These are phyloP conservation scores for Spodoptera picta DNA, from an alignment of 2,888 invertebrate species.

Conservation along the genomic window DNA sequence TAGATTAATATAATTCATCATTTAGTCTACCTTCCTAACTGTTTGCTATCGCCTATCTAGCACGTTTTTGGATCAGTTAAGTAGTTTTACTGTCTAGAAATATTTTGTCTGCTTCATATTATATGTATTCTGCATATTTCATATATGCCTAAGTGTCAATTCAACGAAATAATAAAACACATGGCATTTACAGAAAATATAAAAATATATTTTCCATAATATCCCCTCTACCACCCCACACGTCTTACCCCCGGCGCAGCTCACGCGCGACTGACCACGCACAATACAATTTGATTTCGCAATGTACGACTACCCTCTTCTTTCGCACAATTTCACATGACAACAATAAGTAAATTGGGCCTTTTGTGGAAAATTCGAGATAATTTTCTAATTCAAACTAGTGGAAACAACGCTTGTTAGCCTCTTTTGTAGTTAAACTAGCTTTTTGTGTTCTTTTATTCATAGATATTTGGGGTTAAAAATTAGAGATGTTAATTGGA, in stretches of 20 bases:
- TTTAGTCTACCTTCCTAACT: too few relatives aligned
- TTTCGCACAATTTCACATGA: slow-evolving; percentile 74
- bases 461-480: slow-evolving; percentile 2
- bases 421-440: slow-evolving; percentile 54
- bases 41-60: too few relatives aligned
- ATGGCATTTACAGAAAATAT: slow-evolving; percentile 22
- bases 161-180: neutral
- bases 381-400: slow-evolving; percentile 70
- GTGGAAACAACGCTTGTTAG: slow-evolving; percentile 67
- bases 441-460: slow-evolving; percentile 61
- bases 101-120: too few relatives aligned
- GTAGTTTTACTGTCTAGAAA: too few relatives aligned
- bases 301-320: slow-evolving; percentile 81
- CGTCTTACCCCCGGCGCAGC: slow-evolving; percentile 68
- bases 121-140: too few relatives aligned
- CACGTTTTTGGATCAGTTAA: too few relatives aligned
- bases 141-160: too few relatives aligned
- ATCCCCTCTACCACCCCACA: slow-evolving; percentile 42
- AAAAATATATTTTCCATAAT: slow-evolving; percentile 42
- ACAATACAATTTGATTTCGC: slow-evolving; percentile 84
- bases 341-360: slow-evolving; percentile 76
- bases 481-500: slow-evolving; percentile 17
- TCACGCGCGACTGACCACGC: slow-evolving; percentile 73
- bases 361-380: slow-evolving; percentile 65
- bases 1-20: too few relatives aligned